Evolutionary conservation across 2,888 invertebrate genomes (phyloP).

Genomic region (Pseudococcus viburni): DNA sequence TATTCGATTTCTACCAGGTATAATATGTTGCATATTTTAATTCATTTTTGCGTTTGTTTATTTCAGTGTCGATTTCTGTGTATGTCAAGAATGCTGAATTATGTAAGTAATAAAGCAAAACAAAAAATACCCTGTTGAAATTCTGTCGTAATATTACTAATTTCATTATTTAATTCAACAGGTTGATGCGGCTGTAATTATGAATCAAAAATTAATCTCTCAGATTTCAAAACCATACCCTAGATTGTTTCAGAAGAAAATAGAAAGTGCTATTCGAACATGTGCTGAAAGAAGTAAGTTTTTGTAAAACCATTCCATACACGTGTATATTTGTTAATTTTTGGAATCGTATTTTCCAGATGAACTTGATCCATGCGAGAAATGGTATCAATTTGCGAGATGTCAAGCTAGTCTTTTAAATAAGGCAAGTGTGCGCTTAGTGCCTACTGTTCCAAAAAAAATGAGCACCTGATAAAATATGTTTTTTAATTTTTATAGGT

Average conservation of each 20-base stretch:
- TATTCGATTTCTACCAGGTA: background rate
- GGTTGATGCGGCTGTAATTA: slow-evolving; percentile 43
- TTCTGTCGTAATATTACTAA: background rate
- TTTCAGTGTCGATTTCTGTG: slow-evolving; percentile 40
- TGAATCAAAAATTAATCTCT: slow-evolving; percentile 37
- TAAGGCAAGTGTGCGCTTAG: background rate
- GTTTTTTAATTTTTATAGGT: slow-evolving; percentile 7
- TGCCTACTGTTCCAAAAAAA: background rate
- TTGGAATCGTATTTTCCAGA: background rate
- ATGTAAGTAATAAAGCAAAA: background rate
- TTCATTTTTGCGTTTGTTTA: background rate
- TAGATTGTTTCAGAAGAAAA: background rate
- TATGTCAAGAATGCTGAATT: slow-evolving; percentile 46
- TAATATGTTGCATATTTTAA: background rate
- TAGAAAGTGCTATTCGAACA: slow-evolving; percentile 15
- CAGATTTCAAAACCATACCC: slow-evolving; percentile 30
- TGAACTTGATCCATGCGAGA: slow-evolving; percentile 32
- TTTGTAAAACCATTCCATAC: background rate
- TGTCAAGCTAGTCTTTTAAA: slow-evolving; percentile 15
- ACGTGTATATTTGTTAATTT: background rate
- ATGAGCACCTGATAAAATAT: background rate
- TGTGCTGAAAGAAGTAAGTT: slow-evolving; percentile 48
- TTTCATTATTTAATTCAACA: background rate
- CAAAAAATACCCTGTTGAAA: background rate
- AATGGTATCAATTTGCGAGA: slow-evolving; percentile 45